Conservation (phyloP, 2,888 invertebrate genomes). For the Phaonia tiefii region DNA sequence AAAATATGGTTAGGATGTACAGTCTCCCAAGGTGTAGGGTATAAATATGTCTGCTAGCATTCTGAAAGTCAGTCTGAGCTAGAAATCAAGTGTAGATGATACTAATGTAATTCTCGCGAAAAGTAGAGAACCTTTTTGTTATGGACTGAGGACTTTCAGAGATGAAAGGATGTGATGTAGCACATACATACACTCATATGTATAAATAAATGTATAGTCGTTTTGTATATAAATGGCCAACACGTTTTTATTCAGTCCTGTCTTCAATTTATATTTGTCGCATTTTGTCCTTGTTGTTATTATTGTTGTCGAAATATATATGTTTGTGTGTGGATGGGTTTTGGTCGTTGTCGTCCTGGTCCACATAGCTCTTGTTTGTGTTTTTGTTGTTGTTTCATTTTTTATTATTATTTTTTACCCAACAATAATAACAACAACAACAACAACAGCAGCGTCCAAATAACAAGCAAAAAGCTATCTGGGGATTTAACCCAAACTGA, state of each 20-base stretch:
- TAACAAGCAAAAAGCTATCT: conserved; percentile 57
- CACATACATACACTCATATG: too few species aligned
- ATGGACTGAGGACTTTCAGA: too few species aligned
- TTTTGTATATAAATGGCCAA: conserved; percentile 7
- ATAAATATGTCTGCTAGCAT: too few species aligned
- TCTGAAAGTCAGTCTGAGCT: too few species aligned
- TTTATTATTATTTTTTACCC: conserved; percentile 36
- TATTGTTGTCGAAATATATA: conserved; percentile 60
- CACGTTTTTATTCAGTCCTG: conserved; percentile 38
- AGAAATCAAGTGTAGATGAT: too few species aligned
- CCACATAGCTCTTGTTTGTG: conserved; percentile 27
- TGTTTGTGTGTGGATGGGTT: conserved; percentile 55
- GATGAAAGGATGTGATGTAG: too few species aligned
- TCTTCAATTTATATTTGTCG: conserved; percentile 57
- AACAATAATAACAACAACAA: conserved; percentile 3
- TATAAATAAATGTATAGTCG: too few species aligned
- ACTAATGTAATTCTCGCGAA: too few species aligned
- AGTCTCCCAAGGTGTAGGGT: too few species aligned
- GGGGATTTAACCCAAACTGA: conserved; percentile 58
- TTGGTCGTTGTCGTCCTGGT: conserved; percentile 44
- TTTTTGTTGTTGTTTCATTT: conserved; percentile 33
- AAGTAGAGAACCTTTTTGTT: too few species aligned
- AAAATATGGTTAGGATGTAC: too few species aligned
- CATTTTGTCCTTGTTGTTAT: conserved; percentile 75
- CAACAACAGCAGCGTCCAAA: too few species aligned